Evolutionary conservation across 2,113 vertebrate species (phyloP), one percentile per base, ranked within the genome.

Genomic region (Bostrychus sinensis): DNA sequence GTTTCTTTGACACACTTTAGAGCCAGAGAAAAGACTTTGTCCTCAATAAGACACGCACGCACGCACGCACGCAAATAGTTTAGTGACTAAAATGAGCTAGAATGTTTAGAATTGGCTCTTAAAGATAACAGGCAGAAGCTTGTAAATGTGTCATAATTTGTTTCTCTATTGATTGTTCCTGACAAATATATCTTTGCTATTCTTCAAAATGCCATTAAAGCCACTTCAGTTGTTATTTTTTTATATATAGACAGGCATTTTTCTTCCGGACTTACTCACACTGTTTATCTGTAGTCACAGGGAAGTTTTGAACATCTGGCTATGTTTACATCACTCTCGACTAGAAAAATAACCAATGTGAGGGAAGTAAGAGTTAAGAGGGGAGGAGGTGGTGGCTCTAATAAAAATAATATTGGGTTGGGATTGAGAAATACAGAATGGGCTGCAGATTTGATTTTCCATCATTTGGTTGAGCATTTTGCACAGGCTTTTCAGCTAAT

Each of bases 291-390:
- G 53, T 46, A 55, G 62, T 32, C 43, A 37, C 23, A n/a, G 36
- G 45, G 39, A 72, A 51, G 7, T 4, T n/a, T 10, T 13, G 26
- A 32, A 34, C 26, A 32, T 66, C 50, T 59, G 53, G 36, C 17
- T 5, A 22, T 45, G 48, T 12, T 56, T 34, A 16, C 34, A 65
- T 67, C 1, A 36, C 41, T 11, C 3, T 22, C 10, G 62, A 39
- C 9, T 26, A 60, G 36, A 64, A 72, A 70, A 38, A 8, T 22
- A 37, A 8, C 26, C 3, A 14, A 48, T 56, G 42, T 63, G 9
- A 53, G 65, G 65, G 75, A 66, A 51, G 66, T 66, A 14, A 25
- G 23, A 17, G 19, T 37, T 19, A 13, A 14, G 38, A 51, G 8
- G 19, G 65, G 34, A 32, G 42, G 20, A 8, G 14, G 53, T 32